phyloP scores from a whole-genome alignment of 2,797 vertebrate species.

The Antennarius maculatus region DNA sequence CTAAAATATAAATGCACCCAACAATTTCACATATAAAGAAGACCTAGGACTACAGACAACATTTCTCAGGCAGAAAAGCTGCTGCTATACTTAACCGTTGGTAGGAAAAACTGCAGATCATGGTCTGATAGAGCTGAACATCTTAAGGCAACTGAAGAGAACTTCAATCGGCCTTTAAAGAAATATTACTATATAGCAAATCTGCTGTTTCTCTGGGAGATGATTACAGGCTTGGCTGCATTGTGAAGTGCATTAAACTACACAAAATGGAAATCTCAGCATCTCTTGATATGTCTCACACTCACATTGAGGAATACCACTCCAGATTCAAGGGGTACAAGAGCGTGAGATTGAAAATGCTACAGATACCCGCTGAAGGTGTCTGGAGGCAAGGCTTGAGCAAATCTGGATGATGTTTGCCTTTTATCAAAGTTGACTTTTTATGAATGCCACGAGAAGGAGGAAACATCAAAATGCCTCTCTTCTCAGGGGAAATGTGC shows the following conservation, averaged over 20 bases:
- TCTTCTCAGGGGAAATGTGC: conserved; percentile 67
- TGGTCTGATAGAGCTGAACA: conserved; percentile 41
- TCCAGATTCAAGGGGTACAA: conserved; percentile 40
- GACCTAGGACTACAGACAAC: conserved; percentile 58
- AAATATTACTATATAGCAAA: conserved; percentile 32
- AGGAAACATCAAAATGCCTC: conserved; percentile 66
- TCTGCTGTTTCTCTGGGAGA: conserved; percentile 45
- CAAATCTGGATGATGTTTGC: conserved; percentile 57
- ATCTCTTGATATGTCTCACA: conserved; percentile 38
- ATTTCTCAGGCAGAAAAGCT: conserved; percentile 51
- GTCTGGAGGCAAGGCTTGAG: conserved; percentile 52
- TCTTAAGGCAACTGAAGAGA: conserved; percentile 33
- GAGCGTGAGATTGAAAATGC: conserved; percentile 63
- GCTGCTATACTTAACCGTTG: conserved; percentile 17
- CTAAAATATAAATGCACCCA: conserved; percentile 10
- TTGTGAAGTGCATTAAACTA: conserved; percentile 51
- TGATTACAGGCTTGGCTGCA: conserved; percentile 60
- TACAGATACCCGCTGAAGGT: conserved; percentile 36
- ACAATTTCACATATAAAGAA: conserved; percentile 28
- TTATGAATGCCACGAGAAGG: conserved; percentile 64
- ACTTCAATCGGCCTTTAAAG: conserved; percentile 45
- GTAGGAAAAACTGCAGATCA: conserved; percentile 33
- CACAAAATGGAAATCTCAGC: conserved; percentile 47
- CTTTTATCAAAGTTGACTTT: conserved; percentile 78
- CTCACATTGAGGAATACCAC: conserved; percentile 36